Percentiles rank a stretch among this genome's conserved stretches.
These are phyloP conservation scores for Phenganax stokvisi DNA, from an alignment of 92 coral and sea anemone species.

Conservation along the genomic window DNA sequence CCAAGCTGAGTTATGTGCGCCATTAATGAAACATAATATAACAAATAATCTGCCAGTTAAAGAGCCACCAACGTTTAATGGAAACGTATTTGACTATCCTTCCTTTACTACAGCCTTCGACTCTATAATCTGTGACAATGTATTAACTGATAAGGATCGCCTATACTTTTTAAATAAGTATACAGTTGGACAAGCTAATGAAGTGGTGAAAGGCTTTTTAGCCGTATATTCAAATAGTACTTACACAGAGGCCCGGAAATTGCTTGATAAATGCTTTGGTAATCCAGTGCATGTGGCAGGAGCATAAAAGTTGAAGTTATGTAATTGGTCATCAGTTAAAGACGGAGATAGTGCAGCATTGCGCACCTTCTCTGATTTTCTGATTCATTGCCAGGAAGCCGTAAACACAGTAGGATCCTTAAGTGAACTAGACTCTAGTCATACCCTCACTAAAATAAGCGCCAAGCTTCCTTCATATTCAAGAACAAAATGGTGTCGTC, in stretches of 20 bases:
- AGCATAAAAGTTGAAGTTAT: neutral
- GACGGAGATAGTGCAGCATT: slow-evolving; percentile 13
- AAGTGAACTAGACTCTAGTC: neutral
- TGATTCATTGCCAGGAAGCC: slow-evolving; percentile 9
- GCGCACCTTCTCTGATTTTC: slow-evolving; percentile 13
- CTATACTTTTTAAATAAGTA: too few species aligned
- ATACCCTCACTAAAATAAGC: neutral
- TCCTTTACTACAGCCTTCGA: slow-evolving; percentile 45
- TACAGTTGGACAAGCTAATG: too few species aligned
- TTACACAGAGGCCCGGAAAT: too few species aligned
- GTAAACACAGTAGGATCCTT: neutral
- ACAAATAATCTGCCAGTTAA: slow-evolving; percentile 31
- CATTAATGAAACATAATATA: neutral
- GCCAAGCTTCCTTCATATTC: slow-evolving; percentile 1
- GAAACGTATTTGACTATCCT: slow-evolving; percentile 38
- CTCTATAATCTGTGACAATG: slow-evolving; percentile 27
- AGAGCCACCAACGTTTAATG: slow-evolving; percentile 45
- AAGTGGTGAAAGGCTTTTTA: too few species aligned
- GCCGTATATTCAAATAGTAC: neutral
- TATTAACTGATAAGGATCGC: neutral
- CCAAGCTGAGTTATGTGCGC: neutral
- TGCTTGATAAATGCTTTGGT: too few species aligned
- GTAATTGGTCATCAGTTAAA: neutral
- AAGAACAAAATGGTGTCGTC: slow-evolving; percentile 52
- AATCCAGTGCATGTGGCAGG: too few species aligned